Evolutionary conservation across 2,113 vertebrate species (phyloP), one percentile per base, ranked within the genome.

Genomic region (Epinephelus cyanopodus): DNA sequence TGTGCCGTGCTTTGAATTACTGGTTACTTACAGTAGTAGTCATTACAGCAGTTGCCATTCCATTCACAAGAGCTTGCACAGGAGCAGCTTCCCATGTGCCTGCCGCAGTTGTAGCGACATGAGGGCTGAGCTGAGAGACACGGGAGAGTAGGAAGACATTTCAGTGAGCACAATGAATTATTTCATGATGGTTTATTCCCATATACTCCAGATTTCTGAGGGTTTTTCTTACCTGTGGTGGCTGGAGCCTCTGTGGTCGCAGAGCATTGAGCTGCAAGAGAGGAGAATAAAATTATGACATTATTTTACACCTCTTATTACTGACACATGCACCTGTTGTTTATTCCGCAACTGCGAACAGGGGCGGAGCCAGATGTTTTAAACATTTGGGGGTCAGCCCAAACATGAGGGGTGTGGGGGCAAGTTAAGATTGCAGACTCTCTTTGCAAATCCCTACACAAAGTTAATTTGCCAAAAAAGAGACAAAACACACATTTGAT

Each of bases 41-140:
- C 91, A 72, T 42, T 1, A 53, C 91, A 93, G 70, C 94, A 94
- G 88, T 87, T 89, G 23, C 87, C 87, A 54, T 89, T 6, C 82
- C 86, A 81, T 15, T 11, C 9, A 74, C 93, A 95, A 21, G 70
- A 74, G 71, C 61, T 70, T 19, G 56, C 4, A 72, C 93, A 95
- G 73, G 94, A 93, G 58, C 93, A 93, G 86, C 21, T 82, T 64
- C 88, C 75, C 2, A 83, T 0, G 69, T 78, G 0, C 0, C 0
- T 0, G 3, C 89, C 88, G 15, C 93, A 94, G 73, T 82, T 77
- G 83, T 83, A 58, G 1, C 23, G 64, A 81, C 93, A 95, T 8
- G 91, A 69, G 67, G 29, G 10, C 12, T 29, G 39, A 73, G 0
- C 84, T 90, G 74, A 1, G 19, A 54, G 15, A 74, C 47, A 77